Evolutionary conservation across 2,113 vertebrate species (phyloP), one percentile per base, ranked within the genome.

Genomic region (Notothenia rossii): DNA sequence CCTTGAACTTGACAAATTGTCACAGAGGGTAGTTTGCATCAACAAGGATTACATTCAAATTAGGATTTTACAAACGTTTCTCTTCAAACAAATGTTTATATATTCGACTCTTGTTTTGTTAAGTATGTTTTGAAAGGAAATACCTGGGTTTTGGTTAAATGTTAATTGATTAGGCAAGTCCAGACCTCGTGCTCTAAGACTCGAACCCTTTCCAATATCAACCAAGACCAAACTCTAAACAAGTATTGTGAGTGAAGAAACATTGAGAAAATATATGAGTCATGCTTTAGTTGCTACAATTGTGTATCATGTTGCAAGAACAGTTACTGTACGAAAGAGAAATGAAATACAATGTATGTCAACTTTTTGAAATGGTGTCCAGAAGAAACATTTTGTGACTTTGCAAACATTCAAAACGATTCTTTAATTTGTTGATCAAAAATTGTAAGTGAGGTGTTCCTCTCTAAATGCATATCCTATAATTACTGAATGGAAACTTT

Each of bases 1-100:
- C 72, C 58, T 63, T 20, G 84, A 58, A 78, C 71, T 40, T 55
- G 78, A 81, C 78, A 71, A 60, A 49, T 51, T 72, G 75, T 71
- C 67, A 51, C 36, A 15, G n/a, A 53, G 45, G 46, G 43, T 40
- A 70, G 20, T n/a, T 8, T 13, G 59, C 59, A 40, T 40, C 36
- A 40, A 40, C 36, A 40, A 40, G 36, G 36, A 7, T 40, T 6
- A 40, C 36, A 40, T 40, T 40, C 2, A 17, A 69, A 70, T 59
- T 20, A 68, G 18, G 18, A 43, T 66, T 59, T 3, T 50, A 20
- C 22, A 29, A 22, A 7, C 7, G 0, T 4, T 7, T 29, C 15
- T 60, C 10, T 36, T 22, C 4, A 10, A 74, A 53, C 17, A 40
- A 2, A 5, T 51, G 29, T 12, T 63, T 2, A 14, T 2, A 14